Base-by-base conservation (phyloP, 2,888 invertebrate genomes). In the Pristionchus arcanus region DNA sequence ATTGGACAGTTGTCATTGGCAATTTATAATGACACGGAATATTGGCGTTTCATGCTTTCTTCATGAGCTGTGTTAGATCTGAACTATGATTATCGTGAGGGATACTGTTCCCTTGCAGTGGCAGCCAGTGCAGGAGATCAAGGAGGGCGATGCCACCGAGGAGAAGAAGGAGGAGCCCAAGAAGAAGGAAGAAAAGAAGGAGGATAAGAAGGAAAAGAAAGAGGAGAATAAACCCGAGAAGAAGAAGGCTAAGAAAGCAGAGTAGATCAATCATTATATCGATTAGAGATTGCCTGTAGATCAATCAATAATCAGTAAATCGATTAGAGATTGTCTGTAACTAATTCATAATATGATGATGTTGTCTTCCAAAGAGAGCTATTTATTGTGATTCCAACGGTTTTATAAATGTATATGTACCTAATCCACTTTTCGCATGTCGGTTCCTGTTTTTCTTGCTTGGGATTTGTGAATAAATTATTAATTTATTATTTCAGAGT, bases 261-360 rank as follows among this genome's bases (percentile, higher is more conserved):
- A 87, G 28, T 68, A 87, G 49, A 66, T n/a, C n/a, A 19, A n/a
- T 49, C 49, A 19, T 25, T 66, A 15, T 37, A 42, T 87, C 28
- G 31, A 42, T 87, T 28, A 21, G 34, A 59, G 31, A 53, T 68
- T 28, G 21, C 0, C 63, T 63, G 19, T 59, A 85, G 42, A 9
- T 49, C 42, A 49, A 53, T 83, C 37, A 19, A 59, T n/a, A 34
- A 63, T 37, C 49, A 28, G 25, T 66, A 15, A 25, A 42, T 87
- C 28, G 31, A 42, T 87, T 28, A 31, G 34, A 31, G 31, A 53
- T 42, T 28, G 21, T 13, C 68, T 68, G 42, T 87, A 87, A 68
- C 68, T 87, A 49, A 85, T 87, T 87, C 87, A 87, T 87, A 87
- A 87, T 87, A 87, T 63, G 66, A 9, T 59, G 28, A 28, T 7